A percentile compares a stretch with the other conserved stretches of the same genome.
These are phyloP conservation scores for Tetrapedia diversipes DNA, from an alignment of 2,888 invertebrate genomes.

Conservation along the genomic window DNA sequence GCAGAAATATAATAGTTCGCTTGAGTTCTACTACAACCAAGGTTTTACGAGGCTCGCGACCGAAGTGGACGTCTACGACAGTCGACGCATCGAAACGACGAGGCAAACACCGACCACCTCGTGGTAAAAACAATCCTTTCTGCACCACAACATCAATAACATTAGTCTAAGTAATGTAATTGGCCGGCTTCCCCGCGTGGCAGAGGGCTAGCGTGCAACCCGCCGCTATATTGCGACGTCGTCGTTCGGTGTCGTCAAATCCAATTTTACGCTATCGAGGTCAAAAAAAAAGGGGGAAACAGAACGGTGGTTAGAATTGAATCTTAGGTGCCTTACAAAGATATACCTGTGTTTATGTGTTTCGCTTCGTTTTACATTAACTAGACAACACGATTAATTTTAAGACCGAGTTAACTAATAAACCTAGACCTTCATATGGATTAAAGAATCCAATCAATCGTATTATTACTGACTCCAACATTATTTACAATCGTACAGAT, in stretches of 20 bases:
- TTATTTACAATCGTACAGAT: too few relatives aligned
- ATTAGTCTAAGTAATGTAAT: conserved; percentile 80
- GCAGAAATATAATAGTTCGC: too few relatives aligned
- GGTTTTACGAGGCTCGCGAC: not conserved
- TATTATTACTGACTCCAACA: too few relatives aligned
- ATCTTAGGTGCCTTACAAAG: too few relatives aligned
- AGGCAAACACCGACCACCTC: not conserved
- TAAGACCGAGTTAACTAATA: too few relatives aligned
- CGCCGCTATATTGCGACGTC: conserved; percentile 35
- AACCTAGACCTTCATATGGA: too few relatives aligned
- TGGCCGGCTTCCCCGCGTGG: conserved; percentile 53
- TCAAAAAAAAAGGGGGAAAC: conserved; percentile 20
- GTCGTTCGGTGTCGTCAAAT: conserved; percentile 44
- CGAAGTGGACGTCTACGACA: conserved; percentile 14
- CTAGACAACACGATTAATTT: too few relatives aligned
- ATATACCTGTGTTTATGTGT: too few relatives aligned
- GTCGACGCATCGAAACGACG: not conserved
- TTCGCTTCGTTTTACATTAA: too few relatives aligned
- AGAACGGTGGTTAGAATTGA: conserved; percentile 12
- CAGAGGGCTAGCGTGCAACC: conserved; percentile 49
- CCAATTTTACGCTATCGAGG: conserved; percentile 40
- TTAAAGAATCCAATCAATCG: too few relatives aligned
- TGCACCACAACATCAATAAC: conserved; percentile 73
- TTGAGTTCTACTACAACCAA: too few relatives aligned
- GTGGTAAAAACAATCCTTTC: conserved; percentile 55